Evolutionary conservation across 92 coral and sea anemone species (phyloP).

Genomic region (Hydrozoanthus gracilis): DNA sequence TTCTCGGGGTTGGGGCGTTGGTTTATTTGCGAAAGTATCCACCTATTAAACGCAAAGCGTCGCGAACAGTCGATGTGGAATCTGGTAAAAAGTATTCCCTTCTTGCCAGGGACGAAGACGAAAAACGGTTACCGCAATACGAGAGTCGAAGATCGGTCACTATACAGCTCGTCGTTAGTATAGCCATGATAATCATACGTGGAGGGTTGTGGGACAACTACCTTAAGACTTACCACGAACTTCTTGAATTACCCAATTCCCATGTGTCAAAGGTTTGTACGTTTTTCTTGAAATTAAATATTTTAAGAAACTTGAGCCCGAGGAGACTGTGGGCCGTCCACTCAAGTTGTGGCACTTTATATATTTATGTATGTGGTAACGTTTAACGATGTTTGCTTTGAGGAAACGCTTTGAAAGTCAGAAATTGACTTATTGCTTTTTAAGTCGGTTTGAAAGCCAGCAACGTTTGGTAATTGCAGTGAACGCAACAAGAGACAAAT

Average conservation of each 20-base stretch:
- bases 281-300: not conserved
- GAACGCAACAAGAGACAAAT: too few relatives aligned
- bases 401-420: too few relatives aligned
- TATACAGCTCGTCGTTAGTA: conserved; percentile 52
- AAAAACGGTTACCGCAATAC: conserved; percentile 56
- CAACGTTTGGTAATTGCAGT: too few relatives aligned
- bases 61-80: conserved; percentile 55
- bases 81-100: conserved; percentile 59
- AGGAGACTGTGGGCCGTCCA: too few relatives aligned
- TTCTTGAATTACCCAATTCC: conserved; percentile 73
- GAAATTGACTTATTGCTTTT: too few relatives aligned
- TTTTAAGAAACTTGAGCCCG: not conserved
- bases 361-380: too few relatives aligned
- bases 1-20: conserved; percentile 55
- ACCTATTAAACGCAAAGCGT: conserved; percentile 64
- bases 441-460: too few relatives aligned
- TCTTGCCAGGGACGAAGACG: conserved; percentile 58
- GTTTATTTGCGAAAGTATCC: conserved; percentile 71
- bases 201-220: conserved; percentile 81
- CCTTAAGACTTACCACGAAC: conserved; percentile 68
- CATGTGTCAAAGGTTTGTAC: conserved; percentile 66
- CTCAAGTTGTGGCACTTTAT: too few relatives aligned
- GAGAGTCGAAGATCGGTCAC: conserved; percentile 61
- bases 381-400: too few relatives aligned
- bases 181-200: conserved; percentile 64